Conservation (phyloP, 2,888 invertebrate species). For the Stegophylla sp. region DNA sequence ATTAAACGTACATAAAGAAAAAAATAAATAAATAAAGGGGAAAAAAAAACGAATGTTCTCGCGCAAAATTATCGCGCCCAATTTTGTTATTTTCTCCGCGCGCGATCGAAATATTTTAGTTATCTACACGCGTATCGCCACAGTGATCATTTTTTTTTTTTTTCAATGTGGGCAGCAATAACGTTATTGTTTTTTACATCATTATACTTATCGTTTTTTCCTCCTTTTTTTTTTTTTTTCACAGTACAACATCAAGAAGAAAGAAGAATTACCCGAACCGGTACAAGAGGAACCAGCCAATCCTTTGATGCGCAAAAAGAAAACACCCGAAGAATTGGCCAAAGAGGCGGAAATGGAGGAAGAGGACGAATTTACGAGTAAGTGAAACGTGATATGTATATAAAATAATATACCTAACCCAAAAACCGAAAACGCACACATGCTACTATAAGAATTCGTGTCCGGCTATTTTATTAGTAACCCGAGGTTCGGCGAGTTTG, state of each 20-base stretch:
- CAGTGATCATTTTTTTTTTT: not conserved
- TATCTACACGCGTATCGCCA: not conserved
- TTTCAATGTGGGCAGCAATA: no score
- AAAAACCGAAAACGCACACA: not conserved
- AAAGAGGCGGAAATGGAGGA: conserved; percentile 95
- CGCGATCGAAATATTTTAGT: not conserved
- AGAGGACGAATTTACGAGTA: conserved; percentile 95
- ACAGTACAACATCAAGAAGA: conserved; percentile 98
- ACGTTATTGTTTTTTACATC: no score
- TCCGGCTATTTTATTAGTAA: conserved; percentile 19
- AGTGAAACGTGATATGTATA: conserved; percentile 65
- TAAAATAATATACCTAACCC: not conserved
- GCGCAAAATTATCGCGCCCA: not conserved
- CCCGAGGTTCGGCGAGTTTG: not conserved
- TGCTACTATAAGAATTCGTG: not conserved
- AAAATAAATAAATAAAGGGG: not conserved
- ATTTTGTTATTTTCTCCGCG: not conserved
- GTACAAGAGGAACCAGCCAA: conserved; percentile 86
- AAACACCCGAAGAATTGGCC: conserved; percentile 96
- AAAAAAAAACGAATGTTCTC: not conserved
- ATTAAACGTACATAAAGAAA: conserved; percentile 16
- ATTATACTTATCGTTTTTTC: not conserved
- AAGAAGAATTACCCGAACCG: conserved; percentile 88
- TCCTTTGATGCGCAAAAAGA: conserved; percentile 97
- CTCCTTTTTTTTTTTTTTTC: conserved; percentile 63